Conservation (phyloP, 2,797 vertebrate species). For the Acipenser oxyrinchus region DNA sequence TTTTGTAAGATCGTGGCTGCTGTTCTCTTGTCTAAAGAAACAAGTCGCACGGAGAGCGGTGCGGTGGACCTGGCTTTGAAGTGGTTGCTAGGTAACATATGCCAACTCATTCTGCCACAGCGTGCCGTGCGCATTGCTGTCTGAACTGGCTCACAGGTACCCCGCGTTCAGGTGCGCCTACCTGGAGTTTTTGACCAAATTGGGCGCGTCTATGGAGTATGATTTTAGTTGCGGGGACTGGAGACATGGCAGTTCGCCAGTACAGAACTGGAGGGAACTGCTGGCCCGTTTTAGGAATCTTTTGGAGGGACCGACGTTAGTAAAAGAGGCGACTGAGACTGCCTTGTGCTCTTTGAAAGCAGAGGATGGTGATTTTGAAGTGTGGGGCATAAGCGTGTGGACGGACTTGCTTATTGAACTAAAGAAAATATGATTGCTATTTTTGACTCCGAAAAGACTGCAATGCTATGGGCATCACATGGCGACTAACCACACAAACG, state of each 20-base stretch:
- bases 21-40: slow-evolving; percentile 16
- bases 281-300: slow-evolving; percentile 43
- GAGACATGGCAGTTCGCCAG: slow-evolving; percentile 30
- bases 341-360: slow-evolving; percentile 45
- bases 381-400: slow-evolving; percentile 74
- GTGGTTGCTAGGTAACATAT: slow-evolving; percentile 52
- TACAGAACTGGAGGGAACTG: slow-evolving; percentile 52
- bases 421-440: slow-evolving; percentile 21
- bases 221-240: slow-evolving; percentile 48
- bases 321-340: slow-evolving; percentile 35
- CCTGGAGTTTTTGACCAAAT: slow-evolving; percentile 38
- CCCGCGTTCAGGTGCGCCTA: slow-evolving; percentile 45
- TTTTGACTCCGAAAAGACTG: no score
- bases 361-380: slow-evolving; percentile 66
- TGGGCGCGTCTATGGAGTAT: slow-evolving; percentile 61
- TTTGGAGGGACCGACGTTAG: slow-evolving; percentile 28
- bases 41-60: not conserved
- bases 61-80: slow-evolving; percentile 33
- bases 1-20: slow-evolving; percentile 20
- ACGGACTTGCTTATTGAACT: slow-evolving; percentile 62
- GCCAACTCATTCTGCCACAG: slow-evolving; percentile 48
- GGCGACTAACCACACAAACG: no score
- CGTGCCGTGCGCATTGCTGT: slow-evolving; percentile 39
- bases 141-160: slow-evolving; percentile 40
- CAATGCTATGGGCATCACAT: no score